Evolutionary conservation across 35 echinoderm and acorn worm species (phyloP).

Genomic region (Eucidaris tribuloides): DNA sequence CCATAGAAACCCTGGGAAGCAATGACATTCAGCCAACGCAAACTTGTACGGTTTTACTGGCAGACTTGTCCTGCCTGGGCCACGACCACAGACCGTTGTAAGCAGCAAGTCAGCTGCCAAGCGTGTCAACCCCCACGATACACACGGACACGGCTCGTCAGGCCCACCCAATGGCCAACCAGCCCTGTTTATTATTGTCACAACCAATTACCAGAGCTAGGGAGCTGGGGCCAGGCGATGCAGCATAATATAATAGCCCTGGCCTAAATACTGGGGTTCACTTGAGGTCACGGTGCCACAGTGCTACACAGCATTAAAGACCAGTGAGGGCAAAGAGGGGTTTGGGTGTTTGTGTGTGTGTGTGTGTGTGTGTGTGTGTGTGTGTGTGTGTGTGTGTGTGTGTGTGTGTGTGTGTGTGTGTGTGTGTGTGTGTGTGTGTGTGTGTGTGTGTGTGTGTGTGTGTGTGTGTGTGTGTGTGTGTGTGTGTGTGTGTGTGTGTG

Average conservation of each 20-base stretch:
- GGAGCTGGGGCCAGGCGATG: conserved; percentile 3
- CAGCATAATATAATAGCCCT: conserved; percentile 30
- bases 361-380: not conserved
- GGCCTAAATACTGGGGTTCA: conserved; percentile 30
- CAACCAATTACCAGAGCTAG: conserved; percentile 26
- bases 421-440: too few relatives aligned
- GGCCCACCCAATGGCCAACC: conserved; percentile 23
- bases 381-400: not conserved
- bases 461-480: too few relatives aligned
- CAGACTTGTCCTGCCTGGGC: too few relatives aligned
- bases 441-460: too few relatives aligned
- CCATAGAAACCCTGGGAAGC: too few relatives aligned
- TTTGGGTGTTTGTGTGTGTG: conserved; percentile 2
- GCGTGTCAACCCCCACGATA: conserved; percentile 3
- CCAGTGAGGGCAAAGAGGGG: not conserved
- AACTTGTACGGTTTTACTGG: too few relatives aligned
- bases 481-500: too few relatives aligned
- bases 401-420: too few relatives aligned
- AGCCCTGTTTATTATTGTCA: conserved; percentile 39
- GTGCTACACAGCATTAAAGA: not conserved
- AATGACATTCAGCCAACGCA: too few relatives aligned
- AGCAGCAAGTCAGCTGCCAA: too few relatives aligned
- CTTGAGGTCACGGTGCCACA: conserved; percentile 28
- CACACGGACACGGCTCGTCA: conserved; percentile 2
- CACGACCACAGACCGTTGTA: too few relatives aligned